Evolutionary conservation across 2,888 invertebrate genomes (phyloP).

Genomic region (Conistra vaccinii): DNA sequence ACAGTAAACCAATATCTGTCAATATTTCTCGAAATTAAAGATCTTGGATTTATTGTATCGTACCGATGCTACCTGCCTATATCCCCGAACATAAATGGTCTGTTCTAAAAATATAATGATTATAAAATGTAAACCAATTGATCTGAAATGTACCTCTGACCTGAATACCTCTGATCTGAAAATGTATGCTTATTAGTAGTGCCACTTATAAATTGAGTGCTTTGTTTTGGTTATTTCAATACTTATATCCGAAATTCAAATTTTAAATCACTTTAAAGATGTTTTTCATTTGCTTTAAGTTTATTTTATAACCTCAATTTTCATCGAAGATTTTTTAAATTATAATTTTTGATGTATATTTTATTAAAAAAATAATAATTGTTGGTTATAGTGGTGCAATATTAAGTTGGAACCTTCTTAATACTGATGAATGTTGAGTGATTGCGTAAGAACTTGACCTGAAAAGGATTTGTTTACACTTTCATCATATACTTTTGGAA

Average conservation of each 20-base stretch:
- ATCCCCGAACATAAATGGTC: neutral
- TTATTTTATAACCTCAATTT: neutral
- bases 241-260: neutral
- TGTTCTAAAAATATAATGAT: neutral
- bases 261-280: no score
- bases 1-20: no score
- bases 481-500: neutral
- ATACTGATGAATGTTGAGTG: neutral
- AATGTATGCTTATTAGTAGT: no score
- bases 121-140: neutral
- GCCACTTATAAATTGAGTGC: neutral
- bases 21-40: neutral
- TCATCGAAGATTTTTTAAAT: neutral
- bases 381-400: neutral
- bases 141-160: neutral
- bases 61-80: neutral
- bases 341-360: neutral
- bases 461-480: neutral
- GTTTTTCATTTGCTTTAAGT: neutral
- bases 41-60: no score
- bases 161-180: no score
- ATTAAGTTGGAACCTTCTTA: neutral
- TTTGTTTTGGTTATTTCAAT: neutral
- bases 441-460: neutral
- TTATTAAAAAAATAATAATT: neutral